Conservation (phyloP, 2,888 invertebrate species). For the Drosophila mimetica region DNA sequence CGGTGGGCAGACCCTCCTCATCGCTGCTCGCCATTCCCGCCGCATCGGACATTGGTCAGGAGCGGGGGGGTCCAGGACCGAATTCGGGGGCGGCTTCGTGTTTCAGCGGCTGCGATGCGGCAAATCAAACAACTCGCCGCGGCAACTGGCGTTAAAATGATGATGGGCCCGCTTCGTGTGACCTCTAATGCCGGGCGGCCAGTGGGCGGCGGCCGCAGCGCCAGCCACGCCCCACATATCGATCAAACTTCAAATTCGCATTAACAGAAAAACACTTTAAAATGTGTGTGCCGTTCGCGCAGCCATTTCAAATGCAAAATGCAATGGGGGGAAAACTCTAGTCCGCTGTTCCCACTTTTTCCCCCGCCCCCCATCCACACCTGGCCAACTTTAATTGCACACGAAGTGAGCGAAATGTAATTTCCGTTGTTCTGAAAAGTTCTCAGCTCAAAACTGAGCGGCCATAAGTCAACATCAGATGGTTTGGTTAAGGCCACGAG, state of each 20-base stretch:
- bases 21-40: slow-evolving; percentile 67
- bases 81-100: slow-evolving; percentile 1
- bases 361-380: not conserved
- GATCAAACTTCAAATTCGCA: slow-evolving; percentile 84
- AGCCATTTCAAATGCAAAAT: slow-evolving; percentile 61
- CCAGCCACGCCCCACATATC: slow-evolving; percentile 75
- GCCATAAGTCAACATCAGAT: slow-evolving; percentile 62
- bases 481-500: slow-evolving; percentile 30
- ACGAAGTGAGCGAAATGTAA: slow-evolving; percentile 66
- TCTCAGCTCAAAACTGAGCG: slow-evolving; percentile 25
- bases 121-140: slow-evolving; percentile 62
- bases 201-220: slow-evolving; percentile 42
- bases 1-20: slow-evolving; percentile 53
- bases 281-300: slow-evolving; percentile 54
- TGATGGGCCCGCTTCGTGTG: slow-evolving; percentile 57
- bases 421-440: slow-evolving; percentile 61
- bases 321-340: slow-evolving; percentile 47
- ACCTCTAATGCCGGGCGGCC: slow-evolving; percentile 67
- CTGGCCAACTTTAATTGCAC: slow-evolving; percentile 63
- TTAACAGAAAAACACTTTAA: slow-evolving; percentile 72
- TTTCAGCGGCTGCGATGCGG: slow-evolving; percentile 44
- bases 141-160: slow-evolving; percentile 68
- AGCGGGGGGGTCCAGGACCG: not conserved
- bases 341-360: slow-evolving; percentile 5
- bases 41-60: slow-evolving; percentile 48